These are phyloP conservation scores for Hipparchia semele DNA, from an alignment of 2,888 invertebrate species.

Conservation along the genomic window DNA sequence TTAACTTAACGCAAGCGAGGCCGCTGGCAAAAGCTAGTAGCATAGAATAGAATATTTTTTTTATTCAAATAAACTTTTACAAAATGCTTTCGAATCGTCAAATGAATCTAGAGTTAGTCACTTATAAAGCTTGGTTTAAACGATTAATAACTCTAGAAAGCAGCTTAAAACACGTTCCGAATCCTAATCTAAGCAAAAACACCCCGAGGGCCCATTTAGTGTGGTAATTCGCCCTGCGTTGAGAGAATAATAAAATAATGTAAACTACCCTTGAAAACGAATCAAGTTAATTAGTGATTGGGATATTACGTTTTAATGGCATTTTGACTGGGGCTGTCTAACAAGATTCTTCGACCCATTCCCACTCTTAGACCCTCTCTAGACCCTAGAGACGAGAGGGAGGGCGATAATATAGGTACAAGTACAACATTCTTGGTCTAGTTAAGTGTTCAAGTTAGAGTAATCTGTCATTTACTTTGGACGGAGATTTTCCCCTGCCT, in stretches of 20 bases:
- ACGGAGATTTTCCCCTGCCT: no score
- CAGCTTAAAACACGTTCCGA: slow-evolving; percentile 9
- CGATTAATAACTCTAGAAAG: slow-evolving; percentile 5
- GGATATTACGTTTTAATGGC: background rate
- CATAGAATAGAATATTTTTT: no score
- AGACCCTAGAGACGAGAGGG: no score
- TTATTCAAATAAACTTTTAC: no score
- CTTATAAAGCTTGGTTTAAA: background rate
- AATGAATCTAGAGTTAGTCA: background rate
- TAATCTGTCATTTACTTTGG: no score
- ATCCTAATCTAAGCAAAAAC: slow-evolving; percentile 11
- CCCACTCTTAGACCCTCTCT: no score
- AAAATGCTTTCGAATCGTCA: no score
- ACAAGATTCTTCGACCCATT: background rate
- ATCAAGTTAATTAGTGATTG: background rate
- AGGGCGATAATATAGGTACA: no score
- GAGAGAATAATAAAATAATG: slow-evolving; percentile 15
- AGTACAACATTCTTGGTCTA: no score
- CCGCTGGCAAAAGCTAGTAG: no score
- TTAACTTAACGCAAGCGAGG: no score
- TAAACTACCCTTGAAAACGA: slow-evolving; percentile 6
- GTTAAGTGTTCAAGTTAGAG: no score
- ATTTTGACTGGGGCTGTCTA: background rate
- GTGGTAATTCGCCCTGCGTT: slow-evolving; percentile 5
- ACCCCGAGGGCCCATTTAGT: background rate